Conservation (phyloP, 2,888 invertebrate genomes). For the Drosophila ustulata region DNA sequence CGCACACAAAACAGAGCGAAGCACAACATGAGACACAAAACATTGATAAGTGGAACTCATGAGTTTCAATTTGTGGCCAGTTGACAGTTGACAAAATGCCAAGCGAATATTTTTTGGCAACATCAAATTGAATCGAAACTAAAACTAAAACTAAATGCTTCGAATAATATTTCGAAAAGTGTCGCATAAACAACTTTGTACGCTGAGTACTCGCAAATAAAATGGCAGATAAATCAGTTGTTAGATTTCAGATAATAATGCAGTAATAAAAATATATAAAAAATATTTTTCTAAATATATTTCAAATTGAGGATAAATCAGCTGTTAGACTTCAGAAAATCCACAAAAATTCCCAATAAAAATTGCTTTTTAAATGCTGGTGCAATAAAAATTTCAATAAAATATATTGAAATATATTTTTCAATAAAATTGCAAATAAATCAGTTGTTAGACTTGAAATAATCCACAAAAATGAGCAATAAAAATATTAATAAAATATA, state of each 20-base stretch:
- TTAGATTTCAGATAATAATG: no score
- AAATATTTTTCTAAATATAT: no score
- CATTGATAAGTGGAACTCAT: slow-evolving; percentile 62
- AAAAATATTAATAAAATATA: not conserved
- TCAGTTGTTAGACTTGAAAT: not conserved
- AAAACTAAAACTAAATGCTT: slow-evolving; percentile 18
- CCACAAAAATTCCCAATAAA: not conserved
- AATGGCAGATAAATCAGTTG: not conserved
- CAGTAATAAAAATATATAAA: no score
- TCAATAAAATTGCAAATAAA: not conserved
- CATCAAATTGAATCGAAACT: slow-evolving; percentile 16
- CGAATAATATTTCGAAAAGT: slow-evolving; percentile 9
- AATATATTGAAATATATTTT: no score
- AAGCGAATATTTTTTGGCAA: slow-evolving; percentile 45
- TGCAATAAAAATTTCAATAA: not conserved
- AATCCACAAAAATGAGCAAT: not conserved
- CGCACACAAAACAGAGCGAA: slow-evolving; percentile 18
- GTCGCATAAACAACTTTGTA: not conserved
- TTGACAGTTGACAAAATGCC: slow-evolving; percentile 66
- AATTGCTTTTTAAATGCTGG: not conserved
- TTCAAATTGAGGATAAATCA: not conserved
- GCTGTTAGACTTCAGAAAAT: not conserved
- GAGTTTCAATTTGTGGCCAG: slow-evolving; percentile 55
- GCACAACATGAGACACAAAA: slow-evolving; percentile 37
- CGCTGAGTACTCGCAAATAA: no score